Conservation (phyloP, 2,113 vertebrate species). For the Strix uralensis region DNA sequence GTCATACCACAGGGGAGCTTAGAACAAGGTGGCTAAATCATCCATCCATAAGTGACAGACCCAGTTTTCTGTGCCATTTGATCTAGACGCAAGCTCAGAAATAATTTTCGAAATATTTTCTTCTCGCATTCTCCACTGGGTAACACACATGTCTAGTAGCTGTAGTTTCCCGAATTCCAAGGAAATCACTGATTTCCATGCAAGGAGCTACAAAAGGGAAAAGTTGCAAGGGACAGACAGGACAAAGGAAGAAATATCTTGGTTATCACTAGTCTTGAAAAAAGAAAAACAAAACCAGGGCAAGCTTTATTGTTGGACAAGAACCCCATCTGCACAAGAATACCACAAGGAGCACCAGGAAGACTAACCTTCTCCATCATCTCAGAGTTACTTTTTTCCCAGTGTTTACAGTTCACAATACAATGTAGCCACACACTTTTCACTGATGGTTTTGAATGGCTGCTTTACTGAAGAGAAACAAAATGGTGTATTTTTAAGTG, state of each 20-base stretch:
- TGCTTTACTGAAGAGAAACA: background rate
- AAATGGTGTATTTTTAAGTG: background rate
- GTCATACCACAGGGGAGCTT: background rate
- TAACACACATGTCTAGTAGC: background rate
- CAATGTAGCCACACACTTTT: background rate
- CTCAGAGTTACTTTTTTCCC: background rate
- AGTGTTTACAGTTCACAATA: background rate
- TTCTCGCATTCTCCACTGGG: background rate
- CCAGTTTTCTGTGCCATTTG: background rate
- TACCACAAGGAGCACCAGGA: background rate
- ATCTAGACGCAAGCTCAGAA: background rate
- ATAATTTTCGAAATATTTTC: background rate
- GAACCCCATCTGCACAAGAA: background rate
- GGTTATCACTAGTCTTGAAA: background rate
- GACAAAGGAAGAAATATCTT: background rate
- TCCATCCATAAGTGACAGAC: background rate
- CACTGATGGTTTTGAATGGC: background rate
- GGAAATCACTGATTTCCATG: background rate
- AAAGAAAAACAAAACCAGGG: background rate
- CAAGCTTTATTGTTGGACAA: background rate
- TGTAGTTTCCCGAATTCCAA: background rate
- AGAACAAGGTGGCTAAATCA: background rate
- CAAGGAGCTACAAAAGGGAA: background rate
- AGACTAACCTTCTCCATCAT: background rate
- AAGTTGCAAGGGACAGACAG: background rate